Percentiles rank a stretch among this genome's conserved stretches.
Conservation (phyloP, 2,888 invertebrate species). For the Meandrusa payeni region DNA sequence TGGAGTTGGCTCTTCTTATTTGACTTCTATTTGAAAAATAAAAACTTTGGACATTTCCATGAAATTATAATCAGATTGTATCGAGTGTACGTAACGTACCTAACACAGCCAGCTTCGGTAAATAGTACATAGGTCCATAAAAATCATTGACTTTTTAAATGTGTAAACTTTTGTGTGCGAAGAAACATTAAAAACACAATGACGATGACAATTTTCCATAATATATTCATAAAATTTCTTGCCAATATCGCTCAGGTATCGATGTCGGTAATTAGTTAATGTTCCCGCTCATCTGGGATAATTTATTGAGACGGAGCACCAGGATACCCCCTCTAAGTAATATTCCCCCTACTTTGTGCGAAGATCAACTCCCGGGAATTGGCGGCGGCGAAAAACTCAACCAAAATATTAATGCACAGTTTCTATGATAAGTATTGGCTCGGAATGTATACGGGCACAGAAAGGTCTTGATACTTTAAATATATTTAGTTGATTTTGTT, state of each 20-base stretch:
- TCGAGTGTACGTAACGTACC: too few relatives aligned
- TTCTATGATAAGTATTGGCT: constrained; percentile 70
- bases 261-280: constrained; percentile 78
- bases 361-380: constrained; percentile 62
- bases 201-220: too few relatives aligned
- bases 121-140: too few relatives aligned
- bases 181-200: too few relatives aligned
- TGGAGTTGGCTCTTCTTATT: constrained; percentile 50
- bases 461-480: constrained; percentile 44
- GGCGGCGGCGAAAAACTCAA: constrained; percentile 76
- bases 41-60: constrained; percentile 24
- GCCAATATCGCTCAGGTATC: constrained; percentile 53
- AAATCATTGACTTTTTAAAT: too few relatives aligned
- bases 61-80: too few relatives aligned
- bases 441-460: constrained; percentile 35
- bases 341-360: constrained; percentile 43
- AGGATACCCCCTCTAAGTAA: constrained; percentile 39
- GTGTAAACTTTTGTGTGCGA: too few relatives aligned
- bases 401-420: constrained; percentile 77
- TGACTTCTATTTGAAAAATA: constrained; percentile 43
- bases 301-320: constrained; percentile 78
- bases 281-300: constrained; percentile 73
- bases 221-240: constrained; percentile 26
- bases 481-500: too few relatives aligned
- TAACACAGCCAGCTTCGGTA: too few relatives aligned